Conservation (phyloP, 2,797 vertebrate species). For the Cichlasoma orientale region DNA sequence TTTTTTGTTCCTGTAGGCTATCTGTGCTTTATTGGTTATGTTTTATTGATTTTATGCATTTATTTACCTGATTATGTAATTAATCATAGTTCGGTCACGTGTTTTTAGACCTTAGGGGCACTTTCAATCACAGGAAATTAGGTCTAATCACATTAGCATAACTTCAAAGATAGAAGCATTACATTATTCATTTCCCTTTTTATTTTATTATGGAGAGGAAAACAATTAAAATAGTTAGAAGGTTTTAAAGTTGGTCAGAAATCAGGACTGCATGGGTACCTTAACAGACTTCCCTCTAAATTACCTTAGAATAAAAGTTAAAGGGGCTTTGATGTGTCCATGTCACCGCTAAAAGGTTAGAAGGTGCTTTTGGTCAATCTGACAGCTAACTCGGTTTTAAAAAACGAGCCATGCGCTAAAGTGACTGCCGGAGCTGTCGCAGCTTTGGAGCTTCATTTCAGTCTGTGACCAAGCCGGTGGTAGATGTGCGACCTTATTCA, state of each 20-base stretch:
- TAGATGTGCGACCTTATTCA: not conserved
- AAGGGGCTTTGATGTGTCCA: not conserved
- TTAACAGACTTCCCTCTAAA: not conserved
- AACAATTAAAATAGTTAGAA: not conserved
- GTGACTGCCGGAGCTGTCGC: not conserved
- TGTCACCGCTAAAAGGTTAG: not conserved
- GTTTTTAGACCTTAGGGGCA: not conserved
- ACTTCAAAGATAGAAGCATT: not conserved
- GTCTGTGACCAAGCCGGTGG: not conserved
- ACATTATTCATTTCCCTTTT: slow-evolving; percentile 5
- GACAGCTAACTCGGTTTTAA: not conserved
- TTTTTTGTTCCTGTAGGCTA: not conserved
- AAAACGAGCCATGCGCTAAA: too few species aligned
- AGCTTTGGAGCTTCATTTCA: not conserved
- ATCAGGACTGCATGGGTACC: not conserved
- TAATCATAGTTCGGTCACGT: not conserved
- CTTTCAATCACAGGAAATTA: slow-evolving; percentile 4
- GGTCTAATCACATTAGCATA: slow-evolving; percentile 7
- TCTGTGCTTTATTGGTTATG: not conserved
- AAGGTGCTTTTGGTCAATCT: not conserved
- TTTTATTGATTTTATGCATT: not conserved
- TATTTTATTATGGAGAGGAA: slow-evolving; percentile 1
- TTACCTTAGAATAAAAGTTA: not conserved
- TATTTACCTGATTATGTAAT: not conserved
- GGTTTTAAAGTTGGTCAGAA: not conserved